These are phyloP conservation scores for Carcharodon carcharias DNA, from an alignment of 2,797 vertebrate species.

Conservation along the genomic window DNA sequence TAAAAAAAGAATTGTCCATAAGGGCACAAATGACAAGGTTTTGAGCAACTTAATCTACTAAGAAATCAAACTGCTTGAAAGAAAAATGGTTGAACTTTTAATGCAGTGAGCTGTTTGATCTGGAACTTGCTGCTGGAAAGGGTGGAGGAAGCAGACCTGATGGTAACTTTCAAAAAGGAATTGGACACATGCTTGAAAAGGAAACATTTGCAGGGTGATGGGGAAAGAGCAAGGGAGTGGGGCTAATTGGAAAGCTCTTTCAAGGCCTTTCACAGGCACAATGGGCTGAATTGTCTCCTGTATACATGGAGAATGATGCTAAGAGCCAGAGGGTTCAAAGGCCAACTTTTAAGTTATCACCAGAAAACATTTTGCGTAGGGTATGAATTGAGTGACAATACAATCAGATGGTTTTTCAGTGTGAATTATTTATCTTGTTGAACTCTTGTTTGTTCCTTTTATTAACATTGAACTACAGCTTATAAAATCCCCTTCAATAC, in stretches of 20 bases:
- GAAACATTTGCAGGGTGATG: not conserved
- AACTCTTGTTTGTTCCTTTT: not conserved
- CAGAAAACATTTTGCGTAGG: not conserved
- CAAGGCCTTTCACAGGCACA: not conserved
- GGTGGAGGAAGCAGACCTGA: no score
- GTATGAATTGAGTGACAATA: not conserved
- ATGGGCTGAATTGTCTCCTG: no score
- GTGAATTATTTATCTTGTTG: not conserved
- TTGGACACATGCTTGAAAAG: not conserved
- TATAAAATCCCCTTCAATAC: not conserved
- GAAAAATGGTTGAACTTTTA: no score
- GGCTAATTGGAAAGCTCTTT: not conserved
- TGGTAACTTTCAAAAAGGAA: no score
- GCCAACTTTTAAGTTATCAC: not conserved
- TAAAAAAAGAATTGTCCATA: not conserved
- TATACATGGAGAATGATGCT: not conserved
- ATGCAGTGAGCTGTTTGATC: no score
- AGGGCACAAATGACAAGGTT: not conserved
- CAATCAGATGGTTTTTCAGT: not conserved
- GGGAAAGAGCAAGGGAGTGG: not conserved
- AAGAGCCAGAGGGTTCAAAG: not conserved
- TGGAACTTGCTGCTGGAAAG: no score
- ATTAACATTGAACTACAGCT: not conserved
- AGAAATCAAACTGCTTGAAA: no score
- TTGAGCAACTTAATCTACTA: not conserved